Evolutionary conservation across 1,140 invertebrate genomes (phyloP).

Genomic region (Pissodes strobi): DNA sequence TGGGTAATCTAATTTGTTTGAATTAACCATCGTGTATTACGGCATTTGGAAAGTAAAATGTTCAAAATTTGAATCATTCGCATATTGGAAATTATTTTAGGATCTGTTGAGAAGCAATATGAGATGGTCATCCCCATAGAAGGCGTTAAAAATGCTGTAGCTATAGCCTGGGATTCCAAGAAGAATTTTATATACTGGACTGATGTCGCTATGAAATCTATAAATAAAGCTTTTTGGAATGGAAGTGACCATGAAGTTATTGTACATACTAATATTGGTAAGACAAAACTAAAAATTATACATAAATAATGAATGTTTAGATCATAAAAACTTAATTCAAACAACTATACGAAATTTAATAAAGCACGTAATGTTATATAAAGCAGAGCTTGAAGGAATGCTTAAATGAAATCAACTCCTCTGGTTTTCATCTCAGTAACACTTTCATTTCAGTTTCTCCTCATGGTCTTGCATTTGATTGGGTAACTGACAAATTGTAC

Average conservation of each 20-base stretch:
- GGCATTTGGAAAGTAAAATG: too few species aligned
- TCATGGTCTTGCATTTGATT: conserved; percentile 80
- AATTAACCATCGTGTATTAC: too few species aligned
- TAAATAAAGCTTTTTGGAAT: conserved; percentile 77
- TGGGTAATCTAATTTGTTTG: too few species aligned
- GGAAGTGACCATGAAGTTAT: conserved; percentile 77
- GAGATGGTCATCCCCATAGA: conserved; percentile 73
- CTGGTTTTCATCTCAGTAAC: too few species aligned
- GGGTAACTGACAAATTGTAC: conserved; percentile 85
- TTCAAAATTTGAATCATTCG: too few species aligned
- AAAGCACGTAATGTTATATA: too few species aligned
- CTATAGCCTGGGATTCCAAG: conserved; percentile 80
- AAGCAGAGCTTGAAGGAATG: too few species aligned
- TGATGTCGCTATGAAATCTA: conserved; percentile 80
- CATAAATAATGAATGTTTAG: too few species aligned
- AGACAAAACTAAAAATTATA: too few species aligned
- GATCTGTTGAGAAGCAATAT: conserved; percentile 40
- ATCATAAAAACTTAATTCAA: too few species aligned
- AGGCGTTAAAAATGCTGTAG: conserved; percentile 79
- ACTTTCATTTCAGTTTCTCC: conserved; percentile 56
- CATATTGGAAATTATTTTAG: too few species aligned
- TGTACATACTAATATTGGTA: conserved; percentile 69
- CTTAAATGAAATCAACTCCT: neutral
- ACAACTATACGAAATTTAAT: too few species aligned
- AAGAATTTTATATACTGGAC: conserved; percentile 86